phyloP scores from a whole-genome alignment of 2,113 vertebrate genomes.

The Petrocephalus microphthalmus region DNA sequence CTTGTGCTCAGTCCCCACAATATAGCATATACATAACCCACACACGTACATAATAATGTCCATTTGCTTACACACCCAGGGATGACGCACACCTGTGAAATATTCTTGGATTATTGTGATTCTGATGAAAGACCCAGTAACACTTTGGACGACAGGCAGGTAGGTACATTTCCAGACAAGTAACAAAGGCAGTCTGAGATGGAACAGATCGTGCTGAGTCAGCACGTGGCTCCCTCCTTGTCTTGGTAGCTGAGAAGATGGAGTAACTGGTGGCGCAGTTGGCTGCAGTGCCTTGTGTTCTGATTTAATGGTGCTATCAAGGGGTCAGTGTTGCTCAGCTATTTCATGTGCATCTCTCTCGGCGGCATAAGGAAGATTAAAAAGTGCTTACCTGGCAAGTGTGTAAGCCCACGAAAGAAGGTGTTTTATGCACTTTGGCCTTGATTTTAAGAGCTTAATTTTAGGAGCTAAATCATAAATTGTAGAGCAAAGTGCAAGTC shows the following conservation, averaged over 20 bases:
- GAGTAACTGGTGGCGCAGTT: neutral
- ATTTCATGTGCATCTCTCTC: neutral
- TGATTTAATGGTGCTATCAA: neutral
- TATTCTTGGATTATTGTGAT: neutral
- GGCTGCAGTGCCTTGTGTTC: neutral
- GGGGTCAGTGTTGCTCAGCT: neutral
- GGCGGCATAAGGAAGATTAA: neutral
- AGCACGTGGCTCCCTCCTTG: slow-evolving; percentile 8
- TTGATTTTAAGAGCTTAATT: neutral
- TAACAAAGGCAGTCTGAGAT: neutral
- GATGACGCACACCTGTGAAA: neutral
- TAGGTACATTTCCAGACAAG: neutral
- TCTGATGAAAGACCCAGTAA: neutral
- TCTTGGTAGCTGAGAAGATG: neutral
- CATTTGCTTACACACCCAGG: neutral
- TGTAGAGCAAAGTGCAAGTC: neutral
- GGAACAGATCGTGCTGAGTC: neutral
- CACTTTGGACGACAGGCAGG: neutral
- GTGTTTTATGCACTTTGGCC: neutral
- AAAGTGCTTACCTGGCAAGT: neutral
- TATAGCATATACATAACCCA: neutral
- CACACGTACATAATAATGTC: neutral
- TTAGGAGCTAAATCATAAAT: neutral
- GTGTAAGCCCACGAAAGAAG: neutral
- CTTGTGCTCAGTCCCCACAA: neutral